A percentile compares a stretch with the other conserved stretches of the same genome.
phyloP scores from a whole-genome alignment of 1,140 invertebrate species.

The Meloidogyne exigua region DNA sequence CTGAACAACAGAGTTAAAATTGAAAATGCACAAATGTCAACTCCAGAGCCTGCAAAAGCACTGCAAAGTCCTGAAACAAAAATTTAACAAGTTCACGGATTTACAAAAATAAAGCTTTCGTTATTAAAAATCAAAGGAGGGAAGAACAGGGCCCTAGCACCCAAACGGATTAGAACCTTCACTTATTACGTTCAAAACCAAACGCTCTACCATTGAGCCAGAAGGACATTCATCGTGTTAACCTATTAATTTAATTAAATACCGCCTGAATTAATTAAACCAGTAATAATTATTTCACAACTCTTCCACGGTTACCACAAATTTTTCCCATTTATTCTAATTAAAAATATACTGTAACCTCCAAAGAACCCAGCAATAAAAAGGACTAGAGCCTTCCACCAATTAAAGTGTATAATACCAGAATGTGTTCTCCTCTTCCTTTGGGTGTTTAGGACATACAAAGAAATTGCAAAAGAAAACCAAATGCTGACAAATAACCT shows the following conservation, averaged over 20 bases:
- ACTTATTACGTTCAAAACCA: no score
- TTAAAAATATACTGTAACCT: slow-evolving; percentile 29
- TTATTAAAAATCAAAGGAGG: not conserved
- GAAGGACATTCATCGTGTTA: no score
- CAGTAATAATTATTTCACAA: no score
- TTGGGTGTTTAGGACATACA: slow-evolving; percentile 54
- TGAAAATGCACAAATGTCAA: slow-evolving; percentile 60
- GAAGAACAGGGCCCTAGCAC: no score
- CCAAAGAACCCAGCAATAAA: slow-evolving; percentile 54
- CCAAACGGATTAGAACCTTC: not conserved
- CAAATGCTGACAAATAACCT: slow-evolving; percentile 61
- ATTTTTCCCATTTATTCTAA: not conserved
- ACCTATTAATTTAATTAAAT: no score
- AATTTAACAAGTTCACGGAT: not conserved
- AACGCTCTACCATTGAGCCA: no score
- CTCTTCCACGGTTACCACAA: no score
- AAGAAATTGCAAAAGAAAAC: slow-evolving; percentile 57
- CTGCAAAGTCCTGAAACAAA: slow-evolving; percentile 46
- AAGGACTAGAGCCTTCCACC: slow-evolving; percentile 49
- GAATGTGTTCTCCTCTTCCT: slow-evolving; percentile 49
- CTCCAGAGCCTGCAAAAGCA: slow-evolving; percentile 53
- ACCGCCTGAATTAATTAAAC: no score
- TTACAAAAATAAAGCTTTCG: no score
- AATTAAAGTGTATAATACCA: slow-evolving; percentile 43
- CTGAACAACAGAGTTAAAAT: slow-evolving; percentile 58